Evolutionary conservation across 2,888 invertebrate species (phyloP).

Genomic region (Ditula angustiorana): DNA sequence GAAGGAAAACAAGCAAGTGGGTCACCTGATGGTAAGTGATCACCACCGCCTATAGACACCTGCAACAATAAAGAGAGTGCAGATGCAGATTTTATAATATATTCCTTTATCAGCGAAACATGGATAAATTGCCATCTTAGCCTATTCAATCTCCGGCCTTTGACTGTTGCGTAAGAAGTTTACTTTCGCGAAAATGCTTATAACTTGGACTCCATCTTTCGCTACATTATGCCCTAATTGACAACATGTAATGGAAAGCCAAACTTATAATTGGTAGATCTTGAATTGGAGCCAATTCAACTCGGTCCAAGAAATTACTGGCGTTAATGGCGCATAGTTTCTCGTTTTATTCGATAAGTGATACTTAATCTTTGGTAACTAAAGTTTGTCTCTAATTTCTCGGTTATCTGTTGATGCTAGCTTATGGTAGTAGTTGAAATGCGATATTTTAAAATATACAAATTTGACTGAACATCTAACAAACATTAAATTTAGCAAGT

Average conservation of each 20-base stretch:
- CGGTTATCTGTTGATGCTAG: neutral
- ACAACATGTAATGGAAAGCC: slow-evolving; percentile 41
- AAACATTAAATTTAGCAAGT: too few relatives aligned
- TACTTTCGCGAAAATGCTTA: neutral
- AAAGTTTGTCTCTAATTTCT: slow-evolving; percentile 8
- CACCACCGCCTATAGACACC: too few relatives aligned
- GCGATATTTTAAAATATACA: neutral
- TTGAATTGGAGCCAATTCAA: slow-evolving; percentile 35
- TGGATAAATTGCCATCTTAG: too few relatives aligned
- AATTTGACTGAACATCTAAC: too few relatives aligned
- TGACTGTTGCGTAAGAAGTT: too few relatives aligned
- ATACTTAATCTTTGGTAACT: slow-evolving; percentile 26
- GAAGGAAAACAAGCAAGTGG: too few relatives aligned
- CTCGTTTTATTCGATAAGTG: slow-evolving; percentile 28
- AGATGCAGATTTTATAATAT: too few relatives aligned
- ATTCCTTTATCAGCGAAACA: too few relatives aligned
- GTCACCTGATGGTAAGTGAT: too few relatives aligned
- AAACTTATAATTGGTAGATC: slow-evolving; percentile 41
- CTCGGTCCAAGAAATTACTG: slow-evolving; percentile 32
- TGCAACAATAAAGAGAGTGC: too few relatives aligned
- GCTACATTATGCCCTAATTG: slow-evolving; percentile 40
- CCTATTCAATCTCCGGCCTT: too few relatives aligned
- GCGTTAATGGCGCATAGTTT: slow-evolving; percentile 30
- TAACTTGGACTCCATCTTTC: slow-evolving; percentile 1
- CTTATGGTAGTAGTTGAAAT: neutral